Base-by-base conservation (phyloP, 1,140 invertebrate genomes). In the Ruditapes philippinarum region DNA sequence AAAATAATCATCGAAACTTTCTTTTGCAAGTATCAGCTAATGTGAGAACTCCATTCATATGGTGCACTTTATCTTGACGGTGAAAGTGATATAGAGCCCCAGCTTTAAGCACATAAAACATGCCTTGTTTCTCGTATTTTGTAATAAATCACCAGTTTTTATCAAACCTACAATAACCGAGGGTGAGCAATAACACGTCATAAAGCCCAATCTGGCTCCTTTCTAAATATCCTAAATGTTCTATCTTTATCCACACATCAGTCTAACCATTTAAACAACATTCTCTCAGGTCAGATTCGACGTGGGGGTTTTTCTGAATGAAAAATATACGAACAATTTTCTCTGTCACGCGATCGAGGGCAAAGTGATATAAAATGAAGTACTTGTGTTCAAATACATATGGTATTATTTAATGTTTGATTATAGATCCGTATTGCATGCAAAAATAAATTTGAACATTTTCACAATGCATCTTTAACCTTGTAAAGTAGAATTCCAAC, bases 141-240 rank as follows among this genome's bases (percentile, higher is more conserved):
- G 25, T 68, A 57, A 42, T 49, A 68, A 82, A 82, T 68, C 62
- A 42, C 19, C 38, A 38, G 45, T 78, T 82, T 45, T 68, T 82
- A 60, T 82, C 80, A 82, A 49, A 28, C 25, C 28, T 22, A 9
- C n/a, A 68, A 40, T 82, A 65, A 31, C 17, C 22, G 14, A 25
- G 38, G 62, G 38, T 33, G 80, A 65, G 60, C 65, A 68, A 45
- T 42, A 65, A 68, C 62, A 82, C 57, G 65, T 60, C 28, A 82
- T 82, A 82, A 68, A 82, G 14, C 76, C 54, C 5, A 12, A 51
- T 31, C 76, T 57, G 76, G 76, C 76, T 79, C 76, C 76, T 79
- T 45, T 51, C 54, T 79, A 31, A 28, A 54, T 79, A 57, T 51
- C 2, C 28, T 70, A 33, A 70, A 70, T 38, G n/a, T 36, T 31